A percentile compares a stretch with the other conserved stretches of the same genome.
These are phyloP conservation scores for Poeciliopsis gracilis DNA, from an alignment of 2,797 vertebrate genomes.

Conservation along the genomic window DNA sequence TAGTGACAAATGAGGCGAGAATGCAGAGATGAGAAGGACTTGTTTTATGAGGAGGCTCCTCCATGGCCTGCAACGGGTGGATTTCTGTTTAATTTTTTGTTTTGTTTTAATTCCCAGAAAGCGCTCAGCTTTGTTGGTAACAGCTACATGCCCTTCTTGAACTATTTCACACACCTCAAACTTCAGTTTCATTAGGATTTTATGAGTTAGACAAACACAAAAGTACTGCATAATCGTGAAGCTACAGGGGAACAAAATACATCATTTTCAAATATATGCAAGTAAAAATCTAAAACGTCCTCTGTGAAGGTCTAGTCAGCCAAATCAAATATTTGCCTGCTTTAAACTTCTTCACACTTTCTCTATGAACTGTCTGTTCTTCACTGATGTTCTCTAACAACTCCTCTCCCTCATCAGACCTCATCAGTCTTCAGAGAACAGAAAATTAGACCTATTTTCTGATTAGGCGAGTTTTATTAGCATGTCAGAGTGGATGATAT, in stretches of 20 bases:
- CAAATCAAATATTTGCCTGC: neutral
- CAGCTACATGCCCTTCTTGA: neutral
- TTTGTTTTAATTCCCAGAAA: neutral
- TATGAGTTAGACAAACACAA: neutral
- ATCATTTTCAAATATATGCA: neutral
- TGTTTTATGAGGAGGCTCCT: slow-evolving; percentile 32
- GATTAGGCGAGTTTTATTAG: no score
- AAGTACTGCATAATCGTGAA: neutral
- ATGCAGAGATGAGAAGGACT: slow-evolving; percentile 60
- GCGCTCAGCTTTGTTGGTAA: slow-evolving; percentile 17
- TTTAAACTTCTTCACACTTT: neutral
- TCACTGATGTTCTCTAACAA: neutral
- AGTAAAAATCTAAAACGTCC: neutral
- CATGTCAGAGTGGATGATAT: neutral
- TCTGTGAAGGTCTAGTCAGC: neutral
- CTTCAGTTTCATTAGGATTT: neutral
- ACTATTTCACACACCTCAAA: neutral
- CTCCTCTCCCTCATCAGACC: neutral
- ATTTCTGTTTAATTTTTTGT: slow-evolving; percentile 35
- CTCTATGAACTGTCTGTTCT: neutral
- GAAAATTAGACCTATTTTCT: neutral
- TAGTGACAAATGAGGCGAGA: slow-evolving; percentile 71
- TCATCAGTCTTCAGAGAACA: neutral
- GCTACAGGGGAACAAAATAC: neutral
- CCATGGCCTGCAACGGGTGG: slow-evolving; percentile 19